These are phyloP conservation scores for Ophthalmolycus amberensis DNA, from an alignment of 2,113 vertebrate genomes.

Conservation along the genomic window DNA sequence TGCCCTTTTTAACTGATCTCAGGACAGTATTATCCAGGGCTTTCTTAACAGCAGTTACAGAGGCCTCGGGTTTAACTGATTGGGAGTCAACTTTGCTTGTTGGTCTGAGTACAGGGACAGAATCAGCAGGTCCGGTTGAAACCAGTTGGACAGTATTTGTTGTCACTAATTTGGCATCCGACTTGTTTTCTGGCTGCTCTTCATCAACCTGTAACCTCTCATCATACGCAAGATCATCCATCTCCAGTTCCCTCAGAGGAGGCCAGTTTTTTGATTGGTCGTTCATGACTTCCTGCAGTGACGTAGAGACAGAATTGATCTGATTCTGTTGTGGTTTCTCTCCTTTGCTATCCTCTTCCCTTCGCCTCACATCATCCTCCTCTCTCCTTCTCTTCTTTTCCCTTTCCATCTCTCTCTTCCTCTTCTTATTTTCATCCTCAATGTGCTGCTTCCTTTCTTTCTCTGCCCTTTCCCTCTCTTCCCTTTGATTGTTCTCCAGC, in stretches of 20 bases:
- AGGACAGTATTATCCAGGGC: neutral
- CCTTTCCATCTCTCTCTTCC: neutral
- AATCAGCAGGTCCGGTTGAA: neutral
- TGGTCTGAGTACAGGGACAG: conserved; percentile 6
- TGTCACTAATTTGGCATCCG: conserved; percentile 13
- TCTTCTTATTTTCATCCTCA: neutral
- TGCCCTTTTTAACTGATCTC: conserved; percentile 26
- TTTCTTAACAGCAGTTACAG: conserved; percentile 18
- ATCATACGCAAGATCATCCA: conserved; percentile 67
- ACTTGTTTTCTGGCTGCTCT: conserved; percentile 13
- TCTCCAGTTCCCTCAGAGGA: conserved; percentile 60
- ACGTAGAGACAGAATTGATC: neutral
- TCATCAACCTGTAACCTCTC: conserved; percentile 23
- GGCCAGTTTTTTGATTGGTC: conserved; percentile 24
- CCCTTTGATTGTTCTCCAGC: neutral
- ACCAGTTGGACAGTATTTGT: neutral
- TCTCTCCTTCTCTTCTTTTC: neutral
- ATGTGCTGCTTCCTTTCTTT: neutral
- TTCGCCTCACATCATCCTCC: neutral
- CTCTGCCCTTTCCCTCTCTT: neutral
- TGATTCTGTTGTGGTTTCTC: neutral
- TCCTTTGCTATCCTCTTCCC: neutral
- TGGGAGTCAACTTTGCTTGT: conserved; percentile 1
- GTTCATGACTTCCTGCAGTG: conserved; percentile 1
- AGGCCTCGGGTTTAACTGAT: conserved; percentile 16